Evolutionary conservation across 2,797 vertebrate species (phyloP).

Genomic region (Melopsittacus undulatus): DNA sequence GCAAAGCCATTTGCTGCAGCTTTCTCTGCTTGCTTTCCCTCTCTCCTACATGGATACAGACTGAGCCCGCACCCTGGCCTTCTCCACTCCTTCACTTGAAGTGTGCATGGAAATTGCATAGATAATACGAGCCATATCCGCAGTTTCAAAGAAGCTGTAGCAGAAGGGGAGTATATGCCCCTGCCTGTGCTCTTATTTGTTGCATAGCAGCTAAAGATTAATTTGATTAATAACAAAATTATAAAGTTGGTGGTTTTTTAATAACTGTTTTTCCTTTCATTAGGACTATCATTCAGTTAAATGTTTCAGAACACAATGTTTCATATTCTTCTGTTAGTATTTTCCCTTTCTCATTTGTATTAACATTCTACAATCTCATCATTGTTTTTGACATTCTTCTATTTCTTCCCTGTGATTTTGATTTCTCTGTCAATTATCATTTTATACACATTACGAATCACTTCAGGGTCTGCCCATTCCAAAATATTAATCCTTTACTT

Average conservation of each 20-base stretch:
- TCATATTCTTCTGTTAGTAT: slow-evolving; percentile 8
- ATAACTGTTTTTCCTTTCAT: not conserved
- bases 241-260: not conserved
- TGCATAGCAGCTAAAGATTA: not conserved
- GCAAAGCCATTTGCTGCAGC: not conserved
- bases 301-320: slow-evolving; percentile 24
- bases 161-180: not conserved
- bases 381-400: slow-evolving; percentile 38
- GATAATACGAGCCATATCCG: rapidly evolving
- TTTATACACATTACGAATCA: slow-evolving; percentile 13
- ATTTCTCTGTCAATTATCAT: slow-evolving; percentile 42
- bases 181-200: not conserved
- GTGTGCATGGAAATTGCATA: rapidly evolving
- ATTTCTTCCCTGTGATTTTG: not conserved
- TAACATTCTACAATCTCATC: not conserved
- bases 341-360: slow-evolving; percentile 15
- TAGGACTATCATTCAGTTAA: slow-evolving; percentile 2
- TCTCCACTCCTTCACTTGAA: not conserved
- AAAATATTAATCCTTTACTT: slow-evolving; percentile 15
- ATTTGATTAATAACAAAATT: not conserved
- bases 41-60: rapidly evolving
- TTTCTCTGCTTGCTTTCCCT: not conserved
- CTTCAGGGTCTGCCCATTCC: not conserved
- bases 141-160: not conserved
- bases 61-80: rapidly evolving